Base-by-base conservation (phyloP, 1,140 invertebrate species). In the Oppia nitens region DNA sequence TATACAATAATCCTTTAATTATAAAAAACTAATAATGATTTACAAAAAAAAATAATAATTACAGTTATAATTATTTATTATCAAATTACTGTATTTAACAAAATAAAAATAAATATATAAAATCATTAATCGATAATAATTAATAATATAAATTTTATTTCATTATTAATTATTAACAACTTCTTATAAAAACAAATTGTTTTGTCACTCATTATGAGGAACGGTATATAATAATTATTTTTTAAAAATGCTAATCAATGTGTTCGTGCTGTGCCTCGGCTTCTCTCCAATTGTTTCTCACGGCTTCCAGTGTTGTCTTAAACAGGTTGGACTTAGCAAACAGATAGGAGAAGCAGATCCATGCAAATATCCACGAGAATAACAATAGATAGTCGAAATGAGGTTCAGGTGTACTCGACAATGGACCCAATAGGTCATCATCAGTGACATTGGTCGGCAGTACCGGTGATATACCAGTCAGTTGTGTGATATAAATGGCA, bases 241-340 rank as follows among this genome's bases (percentile, higher is more conserved):
- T 9, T 40, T 40, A 9, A 17, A 40, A 40, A 40, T 40, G 17
- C 68, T 66, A 77, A 55, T 76, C 75, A 59, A 70, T 82, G 69
- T 90, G 86, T 67, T 77, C 74, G 65, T 77, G 75, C 64, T 93
- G 85, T 28, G 83, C 85, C 65, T 88, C 86, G 11, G 86, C 86
- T 73, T 92, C 89, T 56, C 84, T 76, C 88, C 90, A 93, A 56
- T 85, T 87, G 65, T 84, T 85, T 67, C 85, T 80, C 20, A 92
- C 76, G 66, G 81, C 80, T 68, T 92, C 88, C 0, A 90, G 80
- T 62, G 89, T 81, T 69, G 81, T 81, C 61, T 76, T 79, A 77
- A 84, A 93, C 68, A 82, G 79, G 25, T 76, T 78, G 26, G 87
- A 88, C 66, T 83, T 79, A 11, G 81, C 79, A 59, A 89, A 82